These are phyloP conservation scores for Empis livida DNA, from an alignment of 2,888 invertebrate genomes.

Conservation along the genomic window DNA sequence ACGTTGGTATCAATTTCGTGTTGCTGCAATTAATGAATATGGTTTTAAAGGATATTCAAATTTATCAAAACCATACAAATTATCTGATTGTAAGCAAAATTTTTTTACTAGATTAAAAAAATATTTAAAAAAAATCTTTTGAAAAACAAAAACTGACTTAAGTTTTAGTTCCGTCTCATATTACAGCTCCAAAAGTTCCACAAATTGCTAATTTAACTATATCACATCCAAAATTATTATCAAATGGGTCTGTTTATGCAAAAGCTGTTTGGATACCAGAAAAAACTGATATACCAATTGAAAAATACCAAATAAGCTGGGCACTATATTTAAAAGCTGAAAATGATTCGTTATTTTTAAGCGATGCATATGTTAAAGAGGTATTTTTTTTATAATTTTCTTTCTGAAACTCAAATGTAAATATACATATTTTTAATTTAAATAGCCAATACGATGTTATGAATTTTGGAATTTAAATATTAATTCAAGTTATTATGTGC, in stretches of 20 bases:
- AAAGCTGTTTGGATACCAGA: constrained; percentile 57
- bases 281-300: constrained; percentile 56
- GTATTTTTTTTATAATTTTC: constrained; percentile 14
- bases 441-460: constrained; percentile 48
- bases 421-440: constrained; percentile 18
- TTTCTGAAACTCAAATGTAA: neutral
- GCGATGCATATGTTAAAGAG: constrained; percentile 28
- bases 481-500: constrained; percentile 61
- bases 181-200: constrained; percentile 30
- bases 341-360: constrained; percentile 27
- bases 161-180: constrained; percentile 11
- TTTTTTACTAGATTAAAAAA: no score
- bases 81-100: constrained; percentile 27
- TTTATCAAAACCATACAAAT: constrained; percentile 45
- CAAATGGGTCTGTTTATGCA: constrained; percentile 41
- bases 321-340: constrained; percentile 50
- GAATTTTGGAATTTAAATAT: constrained; percentile 52
- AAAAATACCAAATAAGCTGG: constrained; percentile 62
- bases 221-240: constrained; percentile 10
- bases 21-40: constrained; percentile 57
- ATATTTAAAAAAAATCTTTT: no score
- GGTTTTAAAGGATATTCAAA: constrained; percentile 60
- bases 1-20: constrained; percentile 67
- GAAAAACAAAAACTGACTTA: constrained; percentile 4
- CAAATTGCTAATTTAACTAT: constrained; percentile 27